Evolutionary conservation across 92 coral and sea anemone species (phyloP).

Genomic region (Porites lobata): DNA sequence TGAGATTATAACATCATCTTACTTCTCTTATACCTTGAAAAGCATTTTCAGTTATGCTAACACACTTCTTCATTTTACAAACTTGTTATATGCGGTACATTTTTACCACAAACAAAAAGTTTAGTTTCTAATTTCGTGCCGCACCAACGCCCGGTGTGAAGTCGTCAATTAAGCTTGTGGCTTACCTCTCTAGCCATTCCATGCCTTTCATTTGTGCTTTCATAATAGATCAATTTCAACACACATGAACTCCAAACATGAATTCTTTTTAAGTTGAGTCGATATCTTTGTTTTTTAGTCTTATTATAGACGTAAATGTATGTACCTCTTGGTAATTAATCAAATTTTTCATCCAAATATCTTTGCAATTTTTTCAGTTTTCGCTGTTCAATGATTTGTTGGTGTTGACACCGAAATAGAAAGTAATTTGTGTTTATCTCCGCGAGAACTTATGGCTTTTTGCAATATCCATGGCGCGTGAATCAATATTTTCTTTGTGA

Average conservation of each 20-base stretch:
- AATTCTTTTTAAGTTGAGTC: not conserved
- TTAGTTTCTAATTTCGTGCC: constrained; percentile 23
- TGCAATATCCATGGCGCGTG: not conserved
- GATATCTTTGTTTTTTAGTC: not conserved
- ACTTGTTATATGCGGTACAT: constrained; percentile 12
- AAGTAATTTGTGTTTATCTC: not conserved
- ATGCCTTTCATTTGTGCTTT: constrained; percentile 6
- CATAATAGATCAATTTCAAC: constrained; percentile 48
- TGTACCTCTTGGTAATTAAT: not conserved
- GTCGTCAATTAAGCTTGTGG: constrained; percentile 48
- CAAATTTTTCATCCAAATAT: not conserved
- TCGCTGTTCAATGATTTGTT: not conserved
- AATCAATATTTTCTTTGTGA: not conserved
- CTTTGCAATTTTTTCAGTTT: not conserved
- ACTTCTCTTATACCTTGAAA: too few species aligned
- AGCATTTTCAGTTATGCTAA: constrained; percentile 5
- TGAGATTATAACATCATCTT: not conserved
- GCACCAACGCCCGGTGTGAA: not conserved
- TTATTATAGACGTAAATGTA: not conserved
- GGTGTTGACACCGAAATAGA: not conserved
- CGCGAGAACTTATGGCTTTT: not conserved
- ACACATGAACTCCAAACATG: constrained; percentile 6
- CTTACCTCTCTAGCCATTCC: constrained; percentile 26
- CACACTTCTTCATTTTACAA: not conserved
- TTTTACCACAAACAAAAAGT: not conserved